These are phyloP conservation scores for Harpegnathos saltator DNA, from an alignment of 1,140 invertebrate genomes.

Conservation along the genomic window DNA sequence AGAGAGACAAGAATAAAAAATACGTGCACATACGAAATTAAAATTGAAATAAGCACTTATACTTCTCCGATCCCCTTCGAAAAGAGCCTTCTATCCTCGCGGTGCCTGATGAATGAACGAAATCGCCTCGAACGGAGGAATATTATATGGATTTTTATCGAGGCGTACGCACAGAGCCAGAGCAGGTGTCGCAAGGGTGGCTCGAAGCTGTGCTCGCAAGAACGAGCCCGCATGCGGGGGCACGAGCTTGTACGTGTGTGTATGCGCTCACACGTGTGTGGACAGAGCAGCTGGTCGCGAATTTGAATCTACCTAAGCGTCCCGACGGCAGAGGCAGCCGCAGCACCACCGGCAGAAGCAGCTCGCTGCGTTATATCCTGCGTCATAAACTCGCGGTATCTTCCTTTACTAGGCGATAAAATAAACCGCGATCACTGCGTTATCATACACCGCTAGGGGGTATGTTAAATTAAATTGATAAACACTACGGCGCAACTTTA, in stretches of 20 bases:
- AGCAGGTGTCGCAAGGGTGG: neutral
- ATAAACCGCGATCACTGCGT: slow-evolving; percentile 52
- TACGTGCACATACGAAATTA: no score
- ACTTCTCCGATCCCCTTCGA: no score
- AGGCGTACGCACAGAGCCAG: neutral
- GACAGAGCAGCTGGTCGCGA: slow-evolving; percentile 36
- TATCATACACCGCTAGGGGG: slow-evolving; percentile 37
- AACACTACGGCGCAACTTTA: slow-evolving; percentile 46
- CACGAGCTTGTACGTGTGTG: slow-evolving; percentile 23
- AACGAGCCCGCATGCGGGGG: neutral
- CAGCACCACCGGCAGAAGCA: no score
- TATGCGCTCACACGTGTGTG: slow-evolving; percentile 1
- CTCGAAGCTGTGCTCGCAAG: slow-evolving; percentile 8
- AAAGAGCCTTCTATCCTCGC: neutral
- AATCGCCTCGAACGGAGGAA: neutral
- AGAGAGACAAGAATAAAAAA: no score
- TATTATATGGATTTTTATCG: slow-evolving; percentile 3
- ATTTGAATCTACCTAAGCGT: slow-evolving; percentile 31
- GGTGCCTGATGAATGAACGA: neutral
- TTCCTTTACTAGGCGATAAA: slow-evolving; percentile 53
- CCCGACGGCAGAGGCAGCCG: neutral
- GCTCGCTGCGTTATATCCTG: slow-evolving; percentile 35
- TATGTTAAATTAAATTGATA: slow-evolving; percentile 60
- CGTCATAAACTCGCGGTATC: slow-evolving; percentile 47
- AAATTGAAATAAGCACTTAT: no score